Percentiles rank a stretch among this genome's conserved stretches.
Evolutionary conservation across 1,140 invertebrate genomes (phyloP).

Genomic region (Leucophenga varia): DNA sequence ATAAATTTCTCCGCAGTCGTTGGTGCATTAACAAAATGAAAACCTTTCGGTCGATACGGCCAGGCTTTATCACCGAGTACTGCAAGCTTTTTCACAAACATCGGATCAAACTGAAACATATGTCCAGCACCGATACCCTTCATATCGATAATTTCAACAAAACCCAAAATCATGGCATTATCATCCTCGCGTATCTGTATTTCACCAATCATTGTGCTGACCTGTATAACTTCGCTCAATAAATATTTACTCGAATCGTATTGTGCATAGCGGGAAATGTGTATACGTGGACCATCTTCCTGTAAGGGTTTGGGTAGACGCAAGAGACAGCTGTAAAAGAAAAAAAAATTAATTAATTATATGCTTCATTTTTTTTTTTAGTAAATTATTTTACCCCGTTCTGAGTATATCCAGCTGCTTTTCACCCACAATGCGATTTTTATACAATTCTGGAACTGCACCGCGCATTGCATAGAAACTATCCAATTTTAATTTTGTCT

Average conservation of each 20-base stretch:
- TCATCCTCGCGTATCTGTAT: constrained; percentile 58
- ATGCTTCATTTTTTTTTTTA: neutral
- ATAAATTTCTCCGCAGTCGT: constrained; percentile 58
- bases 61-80: constrained; percentile 58
- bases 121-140: constrained; percentile 56
- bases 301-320: constrained; percentile 51
- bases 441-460: constrained; percentile 62
- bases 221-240: constrained; percentile 50
- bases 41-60: constrained; percentile 60
- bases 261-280: constrained; percentile 58
- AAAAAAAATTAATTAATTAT: neutral
- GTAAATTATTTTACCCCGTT: constrained; percentile 29
- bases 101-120: constrained; percentile 59
- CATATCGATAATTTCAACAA: constrained; percentile 59
- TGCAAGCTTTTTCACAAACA: constrained; percentile 59
- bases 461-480: constrained; percentile 65
- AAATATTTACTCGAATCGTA: constrained; percentile 58
- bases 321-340: constrained; percentile 30
- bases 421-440: constrained; percentile 45
- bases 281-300: constrained; percentile 58
- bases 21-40: constrained; percentile 61
- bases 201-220: constrained; percentile 57
- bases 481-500: constrained; percentile 67
- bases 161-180: constrained; percentile 51
- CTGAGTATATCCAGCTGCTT: constrained; percentile 41